Conservation (phyloP, 2,113 vertebrate species). For the Elephas maximus region DNA sequence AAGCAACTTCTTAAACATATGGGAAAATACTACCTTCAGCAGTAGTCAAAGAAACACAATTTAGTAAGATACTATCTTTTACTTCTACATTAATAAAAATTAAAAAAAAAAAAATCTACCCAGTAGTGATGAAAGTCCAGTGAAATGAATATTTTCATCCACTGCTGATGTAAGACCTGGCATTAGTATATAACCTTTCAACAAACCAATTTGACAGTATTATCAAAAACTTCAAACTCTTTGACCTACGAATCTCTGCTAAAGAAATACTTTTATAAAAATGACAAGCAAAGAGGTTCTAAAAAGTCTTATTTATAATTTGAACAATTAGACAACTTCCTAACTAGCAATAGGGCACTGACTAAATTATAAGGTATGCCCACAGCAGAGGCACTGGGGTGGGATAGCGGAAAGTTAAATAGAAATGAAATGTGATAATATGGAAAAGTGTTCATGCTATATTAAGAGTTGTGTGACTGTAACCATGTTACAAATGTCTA, state of each 20-base stretch:
- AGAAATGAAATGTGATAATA: conserved; percentile 6
- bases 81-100: conserved; percentile 15
- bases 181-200: not conserved
- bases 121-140: not conserved
- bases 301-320: not conserved
- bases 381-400: not conserved
- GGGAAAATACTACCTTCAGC: not conserved
- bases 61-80: not conserved
- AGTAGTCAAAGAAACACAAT: conserved; percentile 25
- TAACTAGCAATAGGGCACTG: not conserved
- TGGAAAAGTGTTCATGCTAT: not conserved
- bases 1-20: conserved; percentile 1
- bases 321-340: conserved; percentile 24
- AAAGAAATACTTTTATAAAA: conserved; percentile 12
- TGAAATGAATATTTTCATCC: not conserved
- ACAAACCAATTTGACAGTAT: not conserved
- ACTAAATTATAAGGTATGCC: not conserved
- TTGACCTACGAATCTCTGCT: not conserved
- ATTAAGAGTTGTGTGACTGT: not conserved
- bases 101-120: not conserved
- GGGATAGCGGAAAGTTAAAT: not conserved
- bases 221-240: not conserved
- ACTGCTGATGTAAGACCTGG: not conserved
- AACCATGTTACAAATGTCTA: not conserved
- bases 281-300: not conserved